Percentiles rank a stretch among this genome's conserved stretches.
Conservation (phyloP, 2,797 vertebrate genomes). For the Megaceryle alcyon region DNA sequence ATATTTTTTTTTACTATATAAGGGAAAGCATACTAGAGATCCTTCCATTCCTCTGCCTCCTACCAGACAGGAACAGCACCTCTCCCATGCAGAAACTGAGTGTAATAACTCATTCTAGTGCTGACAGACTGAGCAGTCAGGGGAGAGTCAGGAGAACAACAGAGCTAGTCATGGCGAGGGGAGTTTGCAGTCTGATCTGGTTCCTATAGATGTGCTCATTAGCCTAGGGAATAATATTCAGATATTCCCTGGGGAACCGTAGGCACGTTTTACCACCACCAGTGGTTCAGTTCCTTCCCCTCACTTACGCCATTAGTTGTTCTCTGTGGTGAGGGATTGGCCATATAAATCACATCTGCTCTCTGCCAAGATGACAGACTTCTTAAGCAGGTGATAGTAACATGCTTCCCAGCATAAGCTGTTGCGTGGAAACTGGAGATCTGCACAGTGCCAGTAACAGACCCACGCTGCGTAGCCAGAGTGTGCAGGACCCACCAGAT, state of each 20-base stretch:
- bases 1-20: slow-evolving; percentile 61
- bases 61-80: slow-evolving; percentile 38
- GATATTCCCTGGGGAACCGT: not conserved
- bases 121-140: not conserved
- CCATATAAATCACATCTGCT: not conserved
- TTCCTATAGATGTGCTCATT: not conserved
- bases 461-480: fast-evolving
- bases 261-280: not conserved
- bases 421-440: not conserved
- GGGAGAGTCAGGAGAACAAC: not conserved
- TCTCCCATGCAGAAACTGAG: not conserved
- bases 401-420: not conserved
- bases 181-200: not conserved
- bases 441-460: not conserved
- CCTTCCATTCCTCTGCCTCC: not conserved
- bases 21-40: slow-evolving; percentile 22
- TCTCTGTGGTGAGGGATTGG: not conserved
- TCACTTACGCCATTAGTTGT: not conserved
- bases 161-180: not conserved
- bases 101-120: not conserved
- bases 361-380: not conserved
- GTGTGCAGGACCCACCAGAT: not conserved
- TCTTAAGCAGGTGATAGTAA: not conserved
- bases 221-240: not conserved
- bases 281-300: not conserved